A percentile compares a stretch with the other conserved stretches of the same genome.
Conservation (phyloP, 2,797 vertebrate species). For the Alosa sapidissima region DNA sequence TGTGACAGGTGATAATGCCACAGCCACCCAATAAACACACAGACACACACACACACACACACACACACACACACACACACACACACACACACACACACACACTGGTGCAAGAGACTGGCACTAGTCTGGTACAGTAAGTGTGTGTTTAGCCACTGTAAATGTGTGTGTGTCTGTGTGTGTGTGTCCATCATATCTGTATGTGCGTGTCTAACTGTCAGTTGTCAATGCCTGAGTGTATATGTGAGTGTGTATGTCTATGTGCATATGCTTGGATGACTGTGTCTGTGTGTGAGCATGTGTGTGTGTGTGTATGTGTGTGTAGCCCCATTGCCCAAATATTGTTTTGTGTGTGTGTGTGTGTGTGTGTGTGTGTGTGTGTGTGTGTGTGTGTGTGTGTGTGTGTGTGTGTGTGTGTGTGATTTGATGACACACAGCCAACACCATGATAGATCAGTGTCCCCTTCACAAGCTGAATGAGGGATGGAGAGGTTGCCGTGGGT, state of each 20-base stretch:
- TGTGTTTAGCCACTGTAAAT: neutral
- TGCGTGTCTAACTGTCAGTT: neutral
- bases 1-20: conserved; percentile 2
- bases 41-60: neutral
- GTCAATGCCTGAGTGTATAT: neutral
- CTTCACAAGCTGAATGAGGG: neutral
- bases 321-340: neutral
- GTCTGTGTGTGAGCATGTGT: conserved; percentile 6
- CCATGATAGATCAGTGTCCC: conserved; percentile 29
- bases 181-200: neutral
- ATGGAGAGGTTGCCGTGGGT: conserved; percentile 29
- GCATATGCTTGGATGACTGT: neutral
- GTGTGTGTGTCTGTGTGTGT: neutral
- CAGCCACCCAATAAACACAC: neutral
- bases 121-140: neutral
- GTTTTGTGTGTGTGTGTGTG: conserved; percentile 16
- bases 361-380: conserved; percentile 12
- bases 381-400: conserved; percentile 25
- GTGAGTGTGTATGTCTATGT: neutral
- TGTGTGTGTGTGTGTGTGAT: conserved; percentile 16
- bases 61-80: neutral
- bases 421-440: neutral
- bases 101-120: neutral
- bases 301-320: conserved; percentile 10
- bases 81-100: neutral